Evolutionary conservation across 2,113 vertebrate genomes (phyloP), one percentile per base, ranked within the genome.

Genomic region (Hippocampus abdominalis): DNA sequence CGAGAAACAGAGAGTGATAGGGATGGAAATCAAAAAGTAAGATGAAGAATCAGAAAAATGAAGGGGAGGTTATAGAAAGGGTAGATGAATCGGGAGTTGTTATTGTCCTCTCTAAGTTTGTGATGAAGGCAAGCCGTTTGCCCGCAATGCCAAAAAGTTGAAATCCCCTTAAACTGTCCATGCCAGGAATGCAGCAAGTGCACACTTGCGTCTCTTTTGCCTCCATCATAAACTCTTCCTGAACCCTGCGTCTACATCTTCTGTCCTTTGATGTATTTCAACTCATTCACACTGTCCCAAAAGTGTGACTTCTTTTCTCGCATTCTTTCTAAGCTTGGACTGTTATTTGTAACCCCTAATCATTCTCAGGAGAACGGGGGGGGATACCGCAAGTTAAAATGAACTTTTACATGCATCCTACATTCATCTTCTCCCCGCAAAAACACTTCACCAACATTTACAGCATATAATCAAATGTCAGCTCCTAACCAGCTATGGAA

Each of bases 61-160:
- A 57, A 64, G 16, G 51, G 40, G 20, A 53, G 18, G 56, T 32
- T 32, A 57, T 54, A 60, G 9, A 1, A 29, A 36, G 36, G 32
- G 56, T 51, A 67, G 71, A 77, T 70, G 66, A 76, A 85, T 72
- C 66, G 13, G 62, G 64, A 68, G 64, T 74, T 64, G 39, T 64
- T 64, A 42, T 25, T 64, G 39, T 25, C 23, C 27, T 48, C 64
- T 65, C 16, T 2, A 2, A 29, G 40, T 66, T 66, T 32, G 18
- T 7, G 44, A 66, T 46, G 68, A 70, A 54, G n/a, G 48, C 39
- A 61, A 56, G 25, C 23, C 63, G 40, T 29, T 49, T 40, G 13
- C 15, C 23, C 18, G 15, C 42, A 64, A 53, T 68, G 51, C 67
- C 61, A 46, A 25, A 29, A 51, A 65, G 48, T 53, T 71, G 32